Conservation (phyloP, 2,797 vertebrate genomes). For the Staurois parvus region DNA sequence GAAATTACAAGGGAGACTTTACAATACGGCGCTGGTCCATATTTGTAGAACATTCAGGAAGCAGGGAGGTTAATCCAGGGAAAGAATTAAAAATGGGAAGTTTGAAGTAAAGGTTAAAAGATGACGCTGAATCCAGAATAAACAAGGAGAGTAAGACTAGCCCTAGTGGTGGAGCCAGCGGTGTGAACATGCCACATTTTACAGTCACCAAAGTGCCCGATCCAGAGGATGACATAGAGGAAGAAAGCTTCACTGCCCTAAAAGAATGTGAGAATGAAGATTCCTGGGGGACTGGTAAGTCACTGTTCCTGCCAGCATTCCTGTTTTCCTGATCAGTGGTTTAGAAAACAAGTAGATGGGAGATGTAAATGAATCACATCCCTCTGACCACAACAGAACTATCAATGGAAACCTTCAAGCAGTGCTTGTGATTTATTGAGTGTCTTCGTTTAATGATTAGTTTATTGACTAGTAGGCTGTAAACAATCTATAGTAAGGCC, state of each 20-base stretch:
- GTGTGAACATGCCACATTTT: conserved; percentile 71
- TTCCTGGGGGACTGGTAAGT: conserved; percentile 53
- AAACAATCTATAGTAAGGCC: not conserved
- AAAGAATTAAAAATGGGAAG: conserved; percentile 2
- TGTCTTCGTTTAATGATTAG: not conserved
- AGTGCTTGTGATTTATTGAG: conserved; percentile 24
- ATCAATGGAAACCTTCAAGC: not conserved
- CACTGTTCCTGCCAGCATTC: conserved; percentile 5
- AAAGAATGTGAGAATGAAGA: conserved; percentile 11
- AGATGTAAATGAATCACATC: not conserved
- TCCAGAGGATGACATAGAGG: conserved; percentile 58
- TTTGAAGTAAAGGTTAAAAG: not conserved
- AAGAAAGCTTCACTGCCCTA: conserved; percentile 16
- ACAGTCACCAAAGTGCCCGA: conserved; percentile 74
- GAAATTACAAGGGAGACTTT: not conserved
- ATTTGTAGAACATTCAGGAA: not conserved
- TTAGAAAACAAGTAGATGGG: not conserved
- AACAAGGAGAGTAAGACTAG: not conserved
- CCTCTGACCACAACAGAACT: not conserved
- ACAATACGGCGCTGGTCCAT: not conserved
- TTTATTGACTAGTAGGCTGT: not conserved
- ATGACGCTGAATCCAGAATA: not conserved
- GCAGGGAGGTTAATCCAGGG: not conserved
- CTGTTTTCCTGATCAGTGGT: conserved; percentile 10
- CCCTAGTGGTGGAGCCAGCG: not conserved